These are phyloP conservation scores for Lochmaea crataegi DNA, from an alignment of 2,888 invertebrate species.

Conservation along the genomic window DNA sequence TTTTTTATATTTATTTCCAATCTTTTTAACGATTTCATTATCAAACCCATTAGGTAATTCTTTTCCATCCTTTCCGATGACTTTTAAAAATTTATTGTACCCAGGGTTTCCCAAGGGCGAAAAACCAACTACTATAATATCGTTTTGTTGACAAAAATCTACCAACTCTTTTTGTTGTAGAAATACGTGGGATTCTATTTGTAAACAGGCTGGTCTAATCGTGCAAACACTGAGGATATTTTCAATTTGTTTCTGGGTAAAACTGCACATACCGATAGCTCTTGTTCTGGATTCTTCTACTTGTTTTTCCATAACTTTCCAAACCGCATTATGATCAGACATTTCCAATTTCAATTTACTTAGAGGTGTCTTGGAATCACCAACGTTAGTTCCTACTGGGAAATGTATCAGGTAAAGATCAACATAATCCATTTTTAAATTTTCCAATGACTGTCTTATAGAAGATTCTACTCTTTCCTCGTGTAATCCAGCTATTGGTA, in stretches of 20 bases:
- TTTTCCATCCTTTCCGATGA: conserved; percentile 30
- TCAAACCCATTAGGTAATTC: conserved; percentile 72
- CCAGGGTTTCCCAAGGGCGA: conserved; percentile 67
- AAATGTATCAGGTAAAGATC: conserved; percentile 55
- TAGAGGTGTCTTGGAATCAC: conserved; percentile 13
- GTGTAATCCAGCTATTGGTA: conserved; percentile 72
- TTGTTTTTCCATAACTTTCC: conserved; percentile 70
- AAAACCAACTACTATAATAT: conserved; percentile 67
- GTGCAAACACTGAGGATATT: conserved; percentile 70
- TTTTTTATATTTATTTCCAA: conserved; percentile 71
- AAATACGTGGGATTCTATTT: conserved; percentile 74
- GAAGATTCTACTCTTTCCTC: conserved; percentile 63
- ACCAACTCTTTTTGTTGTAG: conserved; percentile 67
- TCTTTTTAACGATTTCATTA: conserved; percentile 68
- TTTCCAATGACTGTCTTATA: conserved; percentile 49
- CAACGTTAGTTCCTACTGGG: conserved; percentile 47
- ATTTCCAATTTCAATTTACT: conserved; percentile 28
- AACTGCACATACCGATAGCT: conserved; percentile 85
- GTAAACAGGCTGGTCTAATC: conserved; percentile 71
- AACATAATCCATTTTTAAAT: conserved; percentile 52
- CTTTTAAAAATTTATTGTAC: conserved; percentile 53
- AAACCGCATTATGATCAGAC: conserved; percentile 32
- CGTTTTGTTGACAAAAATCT: conserved; percentile 59
- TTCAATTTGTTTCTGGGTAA: conserved; percentile 77
- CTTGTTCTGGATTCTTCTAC: conserved; percentile 75